Evolutionary conservation across 2,797 vertebrate species (phyloP).

Genomic region (Lepus oiostolus): DNA sequence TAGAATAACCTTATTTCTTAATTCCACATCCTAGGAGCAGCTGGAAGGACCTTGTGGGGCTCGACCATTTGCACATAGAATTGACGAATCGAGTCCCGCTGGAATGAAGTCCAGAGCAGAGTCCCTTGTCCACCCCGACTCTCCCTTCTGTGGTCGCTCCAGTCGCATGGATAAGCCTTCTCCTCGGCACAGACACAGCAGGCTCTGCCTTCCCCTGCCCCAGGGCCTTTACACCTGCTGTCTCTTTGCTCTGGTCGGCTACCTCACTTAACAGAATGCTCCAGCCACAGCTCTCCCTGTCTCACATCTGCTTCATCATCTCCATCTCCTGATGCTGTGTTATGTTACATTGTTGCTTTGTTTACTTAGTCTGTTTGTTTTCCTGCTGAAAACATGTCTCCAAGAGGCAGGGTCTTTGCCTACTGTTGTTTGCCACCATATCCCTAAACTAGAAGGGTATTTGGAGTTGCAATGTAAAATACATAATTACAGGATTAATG

Average conservation of each 20-base stretch:
- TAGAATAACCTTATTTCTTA: too few relatives aligned
- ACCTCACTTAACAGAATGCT: neutral
- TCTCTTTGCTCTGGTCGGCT: neutral
- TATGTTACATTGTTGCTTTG: neutral
- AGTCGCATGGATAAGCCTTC: fast-evolving
- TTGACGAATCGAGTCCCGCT: neutral
- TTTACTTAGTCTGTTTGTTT: neutral
- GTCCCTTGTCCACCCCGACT: neutral
- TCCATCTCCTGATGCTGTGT: neutral
- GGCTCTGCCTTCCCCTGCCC: neutral
- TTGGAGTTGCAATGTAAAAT: slow-evolving; percentile 4
- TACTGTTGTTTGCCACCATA: neutral
- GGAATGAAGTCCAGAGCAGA: neutral
- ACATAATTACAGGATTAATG: neutral
- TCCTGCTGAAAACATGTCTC: neutral
- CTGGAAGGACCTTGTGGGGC: neutral
- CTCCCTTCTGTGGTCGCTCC: neutral
- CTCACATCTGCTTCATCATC: neutral
- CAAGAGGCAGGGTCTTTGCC: neutral
- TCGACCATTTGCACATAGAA: neutral
- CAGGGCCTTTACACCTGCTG: neutral
- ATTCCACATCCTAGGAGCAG: too few relatives aligned
- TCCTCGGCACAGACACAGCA: neutral
- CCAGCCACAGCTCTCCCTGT: neutral
- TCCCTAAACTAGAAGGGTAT: neutral